A percentile compares a stretch with the other conserved stretches of the same genome.
Conservation (phyloP, 92 coral and sea anemone genomes). For the Virgularia gustaviana region DNA sequence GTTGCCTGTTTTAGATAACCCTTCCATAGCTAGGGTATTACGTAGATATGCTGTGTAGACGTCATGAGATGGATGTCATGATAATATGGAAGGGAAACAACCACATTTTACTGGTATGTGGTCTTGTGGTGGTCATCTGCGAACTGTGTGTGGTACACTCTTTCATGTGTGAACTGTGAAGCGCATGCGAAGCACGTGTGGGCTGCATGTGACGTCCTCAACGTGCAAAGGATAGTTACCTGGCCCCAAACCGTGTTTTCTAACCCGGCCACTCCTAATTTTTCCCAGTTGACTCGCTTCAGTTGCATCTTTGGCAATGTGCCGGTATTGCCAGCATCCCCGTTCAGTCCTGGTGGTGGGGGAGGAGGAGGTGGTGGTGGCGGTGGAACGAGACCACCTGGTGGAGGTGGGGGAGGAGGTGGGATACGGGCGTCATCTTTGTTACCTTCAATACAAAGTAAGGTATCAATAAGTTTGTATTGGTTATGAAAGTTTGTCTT, state of each 20-base stretch:
- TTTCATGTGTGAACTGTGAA: neutral
- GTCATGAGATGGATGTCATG: too few species aligned
- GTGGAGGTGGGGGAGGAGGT: constrained; percentile 61
- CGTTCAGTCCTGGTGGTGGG: constrained; percentile 44
- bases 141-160: too few species aligned
- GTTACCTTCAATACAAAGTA: constrained; percentile 6
- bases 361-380: constrained; percentile 63
- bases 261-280: constrained; percentile 85
- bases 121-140: too few species aligned
- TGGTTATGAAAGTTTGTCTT: too few species aligned
- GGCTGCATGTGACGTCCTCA: neutral
- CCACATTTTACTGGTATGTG: too few species aligned
- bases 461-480: too few species aligned
- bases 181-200: neutral
- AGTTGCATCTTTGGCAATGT: constrained; percentile 68
- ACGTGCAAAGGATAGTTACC: constrained; percentile 64
- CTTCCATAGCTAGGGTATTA: too few species aligned
- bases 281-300: constrained; percentile 97
- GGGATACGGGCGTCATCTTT: constrained; percentile 29
- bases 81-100: too few species aligned
- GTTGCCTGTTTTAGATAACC: too few species aligned
- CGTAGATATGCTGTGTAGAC: too few species aligned
- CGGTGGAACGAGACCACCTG: too few species aligned
- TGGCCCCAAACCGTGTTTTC: constrained; percentile 98
- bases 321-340: constrained; percentile 13